Evolutionary conservation across 2,113 vertebrate species (phyloP).

Genomic region (Aegotheles bennettii): DNA sequence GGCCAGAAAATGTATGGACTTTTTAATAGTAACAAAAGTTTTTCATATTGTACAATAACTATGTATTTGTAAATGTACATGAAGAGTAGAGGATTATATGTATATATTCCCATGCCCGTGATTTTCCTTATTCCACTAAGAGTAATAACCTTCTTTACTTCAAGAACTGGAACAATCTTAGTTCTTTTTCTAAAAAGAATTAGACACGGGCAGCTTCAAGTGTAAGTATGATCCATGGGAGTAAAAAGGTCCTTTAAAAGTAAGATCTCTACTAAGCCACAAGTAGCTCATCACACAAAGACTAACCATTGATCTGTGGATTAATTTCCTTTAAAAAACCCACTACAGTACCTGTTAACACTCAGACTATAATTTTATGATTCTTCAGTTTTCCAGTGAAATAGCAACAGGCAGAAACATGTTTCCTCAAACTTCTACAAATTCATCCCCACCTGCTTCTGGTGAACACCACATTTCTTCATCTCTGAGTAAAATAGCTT

Average conservation of each 20-base stretch:
- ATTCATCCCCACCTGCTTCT: not conserved
- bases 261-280: not conserved
- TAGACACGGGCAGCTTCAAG: not conserved
- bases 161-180: not conserved
- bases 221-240: not conserved
- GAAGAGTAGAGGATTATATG: not conserved
- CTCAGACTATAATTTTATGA: accelerated
- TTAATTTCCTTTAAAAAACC: not conserved
- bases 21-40: not conserved
- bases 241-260: not conserved
- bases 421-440: not conserved
- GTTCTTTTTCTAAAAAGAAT: not conserved
- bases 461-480: not conserved
- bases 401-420: not conserved
- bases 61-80: not conserved
- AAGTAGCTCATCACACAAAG: not conserved
- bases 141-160: not conserved
- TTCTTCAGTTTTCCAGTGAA: not conserved
- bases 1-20: not conserved
- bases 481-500: not conserved
- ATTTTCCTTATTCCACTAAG: not conserved
- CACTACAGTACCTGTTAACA: not conserved
- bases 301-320: not conserved
- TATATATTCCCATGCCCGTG: not conserved
- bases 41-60: not conserved